Evolutionary conservation across 2,113 vertebrate genomes (phyloP), one percentile per base, ranked within the genome.

Genomic region (Pseudopodoces humilis): DNA sequence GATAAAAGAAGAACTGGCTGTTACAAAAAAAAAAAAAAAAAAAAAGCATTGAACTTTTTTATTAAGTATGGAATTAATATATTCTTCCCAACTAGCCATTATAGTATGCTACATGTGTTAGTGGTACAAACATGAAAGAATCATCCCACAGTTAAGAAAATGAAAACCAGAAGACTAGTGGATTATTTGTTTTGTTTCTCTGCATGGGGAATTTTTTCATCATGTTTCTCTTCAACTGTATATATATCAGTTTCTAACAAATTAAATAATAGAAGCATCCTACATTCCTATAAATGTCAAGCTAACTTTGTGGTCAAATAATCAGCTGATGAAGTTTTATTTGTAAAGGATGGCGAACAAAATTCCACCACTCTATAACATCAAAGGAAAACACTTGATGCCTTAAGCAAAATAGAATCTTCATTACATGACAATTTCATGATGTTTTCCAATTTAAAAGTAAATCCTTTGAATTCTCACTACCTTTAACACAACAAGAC

Each of bases 91-190:
- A 13, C 7, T 37, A 84, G 31, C 6, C 27, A n/a, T 60, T 59
- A 28, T 8, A 47, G 8, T 27, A 13, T 10, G 11, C 7, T 69
- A 35, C 13, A 12, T 9, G 4, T 16, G 11, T 27, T 65, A 65
- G 37, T 31, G 31, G 11, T 58, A 44, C 20, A 92, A 27, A 7
- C 39, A 39, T 10, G 31, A 76, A 76, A 59, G 37, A 77, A 31
- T 2, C 25, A 56, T n/a, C 41, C 49, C 37, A 21, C 11, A 31
- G 9, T 35, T 74, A 30, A 46, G 3, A 10, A 58, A 41, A 44
- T 30, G 39, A 39, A 39, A 7, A 0, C 3, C 4, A 5, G 33
- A 74, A 13, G 3, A 11, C 2, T 28, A 12, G 9, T 5, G 6
- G 2, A 11, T 55, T 28, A 39, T 77, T 43, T 58, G 4, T 10